Evolutionary conservation across 1,140 invertebrate genomes (phyloP).

Genomic region (Tigriopus japonicus): DNA sequence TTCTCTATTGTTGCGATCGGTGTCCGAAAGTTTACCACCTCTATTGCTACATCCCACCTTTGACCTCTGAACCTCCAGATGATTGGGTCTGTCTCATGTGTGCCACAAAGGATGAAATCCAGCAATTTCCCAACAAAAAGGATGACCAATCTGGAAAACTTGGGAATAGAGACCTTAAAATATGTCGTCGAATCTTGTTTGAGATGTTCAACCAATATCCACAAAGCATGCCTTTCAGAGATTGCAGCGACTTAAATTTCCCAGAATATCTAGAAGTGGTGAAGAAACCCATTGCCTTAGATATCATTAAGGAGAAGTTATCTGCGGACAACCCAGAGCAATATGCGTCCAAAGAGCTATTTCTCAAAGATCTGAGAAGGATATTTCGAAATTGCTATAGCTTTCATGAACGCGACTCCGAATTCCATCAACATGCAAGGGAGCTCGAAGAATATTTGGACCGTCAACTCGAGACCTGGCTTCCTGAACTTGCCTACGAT

Average conservation of each 20-base stretch:
- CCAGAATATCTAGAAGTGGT: neutral
- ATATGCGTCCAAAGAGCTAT: neutral
- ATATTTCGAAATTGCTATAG: conserved; percentile 6
- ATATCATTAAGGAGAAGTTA: conserved; percentile 8
- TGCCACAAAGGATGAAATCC: neutral
- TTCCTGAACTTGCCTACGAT: neutral
- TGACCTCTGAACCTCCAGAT: conserved; percentile 3
- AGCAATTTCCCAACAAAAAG: neutral
- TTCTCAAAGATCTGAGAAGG: conserved; percentile 2
- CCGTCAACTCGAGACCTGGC: neutral
- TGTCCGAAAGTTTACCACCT: conserved; percentile 13
- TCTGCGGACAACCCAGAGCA: neutral
- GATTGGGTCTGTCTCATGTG: conserved; percentile 8
- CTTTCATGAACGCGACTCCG: neutral
- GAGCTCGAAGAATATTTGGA: conserved; percentile 6
- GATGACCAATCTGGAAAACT: neutral
- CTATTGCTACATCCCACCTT: conserved; percentile 9
- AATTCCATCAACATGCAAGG: conserved; percentile 1
- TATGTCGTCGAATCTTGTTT: neutral
- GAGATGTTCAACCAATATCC: conserved; percentile 3
- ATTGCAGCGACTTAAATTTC: conserved; percentile 8
- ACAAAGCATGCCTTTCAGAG: neutral
- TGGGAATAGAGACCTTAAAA: neutral
- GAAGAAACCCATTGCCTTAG: conserved; percentile 6
- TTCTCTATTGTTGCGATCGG: conserved; percentile 8